Conservation (phyloP, 2,888 invertebrate genomes). For the Bimastos eiseni region DNA sequence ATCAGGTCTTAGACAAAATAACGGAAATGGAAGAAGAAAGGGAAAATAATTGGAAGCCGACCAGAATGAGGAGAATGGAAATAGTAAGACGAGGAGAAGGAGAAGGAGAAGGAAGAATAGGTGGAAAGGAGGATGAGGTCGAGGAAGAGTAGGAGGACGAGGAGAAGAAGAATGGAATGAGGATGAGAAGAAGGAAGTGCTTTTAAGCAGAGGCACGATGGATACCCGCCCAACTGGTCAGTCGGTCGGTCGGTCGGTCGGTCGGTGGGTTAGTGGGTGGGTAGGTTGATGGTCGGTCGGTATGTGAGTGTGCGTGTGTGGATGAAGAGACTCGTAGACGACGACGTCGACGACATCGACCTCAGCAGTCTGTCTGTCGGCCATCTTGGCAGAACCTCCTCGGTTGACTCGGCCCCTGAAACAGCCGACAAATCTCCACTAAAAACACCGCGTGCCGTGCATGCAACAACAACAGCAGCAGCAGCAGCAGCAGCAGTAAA, state of each 20-base stretch:
- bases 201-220: background rate
- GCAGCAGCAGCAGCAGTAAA: too few species aligned
- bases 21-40: too few species aligned
- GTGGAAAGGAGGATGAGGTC: background rate
- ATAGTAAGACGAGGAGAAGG: too few species aligned
- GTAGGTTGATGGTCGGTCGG: too few species aligned
- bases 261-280: background rate
- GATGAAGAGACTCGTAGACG: background rate
- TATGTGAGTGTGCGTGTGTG: background rate
- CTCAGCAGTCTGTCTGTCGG: background rate
- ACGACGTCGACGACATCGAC: background rate
- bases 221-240: background rate
- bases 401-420: background rate
- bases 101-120: too few species aligned
- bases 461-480: background rate
- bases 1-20: too few species aligned
- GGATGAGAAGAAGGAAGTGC: background rate
- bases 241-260: background rate
- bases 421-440: background rate
- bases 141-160: background rate
- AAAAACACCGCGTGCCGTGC: background rate
- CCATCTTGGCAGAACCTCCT: background rate
- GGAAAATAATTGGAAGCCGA: too few species aligned
- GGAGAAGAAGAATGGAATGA: background rate
- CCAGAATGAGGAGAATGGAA: too few species aligned